Evolutionary conservation across 2,888 invertebrate species (phyloP).

Genomic region (Eupithecia exiguata): DNA sequence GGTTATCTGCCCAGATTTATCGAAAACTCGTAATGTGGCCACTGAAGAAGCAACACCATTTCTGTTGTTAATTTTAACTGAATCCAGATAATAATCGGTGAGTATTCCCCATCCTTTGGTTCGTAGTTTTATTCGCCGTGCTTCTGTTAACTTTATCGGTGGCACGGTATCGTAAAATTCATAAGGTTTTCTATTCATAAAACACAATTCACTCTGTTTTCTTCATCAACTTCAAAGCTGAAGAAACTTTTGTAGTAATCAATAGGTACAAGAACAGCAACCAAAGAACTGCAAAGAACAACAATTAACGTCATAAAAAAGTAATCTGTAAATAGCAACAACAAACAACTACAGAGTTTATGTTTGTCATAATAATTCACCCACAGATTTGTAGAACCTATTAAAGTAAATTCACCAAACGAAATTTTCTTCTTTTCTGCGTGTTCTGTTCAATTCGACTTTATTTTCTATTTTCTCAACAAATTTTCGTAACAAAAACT

Average conservation of each 20-base stretch:
- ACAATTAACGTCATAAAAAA: no score
- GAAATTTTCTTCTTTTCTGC: no score
- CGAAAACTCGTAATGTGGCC: slow-evolving; percentile 69
- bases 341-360: no score
- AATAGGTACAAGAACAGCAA: background rate
- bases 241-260: background rate
- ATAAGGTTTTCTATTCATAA: slow-evolving; percentile 50
- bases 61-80: slow-evolving; percentile 70
- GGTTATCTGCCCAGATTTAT: slow-evolving; percentile 69
- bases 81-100: slow-evolving; percentile 73
- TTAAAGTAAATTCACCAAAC: no score
- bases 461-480: no score
- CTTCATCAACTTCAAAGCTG: background rate
- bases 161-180: slow-evolving; percentile 54
- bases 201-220: background rate
- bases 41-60: slow-evolving; percentile 55
- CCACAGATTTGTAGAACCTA: no score
- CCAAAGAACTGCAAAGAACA: no score
- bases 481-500: no score
- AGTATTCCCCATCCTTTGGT: slow-evolving; percentile 69
- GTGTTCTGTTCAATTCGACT: no score
- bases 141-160: slow-evolving; percentile 70
- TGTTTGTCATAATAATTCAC: no score
- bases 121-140: slow-evolving; percentile 58
- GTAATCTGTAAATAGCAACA: no score